Conservation (phyloP, 2,797 vertebrate species). For the Periparus ater region DNA sequence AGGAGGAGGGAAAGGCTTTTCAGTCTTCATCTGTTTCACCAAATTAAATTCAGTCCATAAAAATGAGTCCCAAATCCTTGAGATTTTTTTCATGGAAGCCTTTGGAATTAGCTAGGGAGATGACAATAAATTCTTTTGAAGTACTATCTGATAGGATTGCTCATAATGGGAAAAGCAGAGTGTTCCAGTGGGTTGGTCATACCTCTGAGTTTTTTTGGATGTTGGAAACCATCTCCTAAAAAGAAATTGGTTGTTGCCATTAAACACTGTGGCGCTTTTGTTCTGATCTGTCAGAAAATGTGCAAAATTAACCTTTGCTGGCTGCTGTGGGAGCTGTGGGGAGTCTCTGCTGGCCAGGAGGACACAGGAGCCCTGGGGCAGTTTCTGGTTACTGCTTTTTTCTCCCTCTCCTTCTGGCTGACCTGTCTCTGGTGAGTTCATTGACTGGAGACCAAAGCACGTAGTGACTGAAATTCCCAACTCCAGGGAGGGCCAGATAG, state of each 20-base stretch:
- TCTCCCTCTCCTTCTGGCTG: neutral
- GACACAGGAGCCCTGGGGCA: neutral
- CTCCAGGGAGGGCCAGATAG: neutral
- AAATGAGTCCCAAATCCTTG: neutral
- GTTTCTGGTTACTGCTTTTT: neutral
- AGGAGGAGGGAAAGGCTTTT: neutral
- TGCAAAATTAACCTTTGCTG: neutral
- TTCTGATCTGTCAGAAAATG: neutral
- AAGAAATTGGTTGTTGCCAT: neutral
- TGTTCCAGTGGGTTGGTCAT: neutral
- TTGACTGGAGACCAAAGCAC: neutral
- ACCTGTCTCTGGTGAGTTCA: neutral
- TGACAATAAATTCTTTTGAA: neutral
- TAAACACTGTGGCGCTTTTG: fast-evolving
- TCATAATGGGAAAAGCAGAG: neutral
- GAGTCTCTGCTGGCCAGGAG: neutral
- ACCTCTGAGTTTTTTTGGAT: neutral
- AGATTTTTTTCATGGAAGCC: neutral
- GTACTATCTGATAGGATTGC: neutral
- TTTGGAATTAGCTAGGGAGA: neutral
- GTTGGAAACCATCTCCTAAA: neutral
- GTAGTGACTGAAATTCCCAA: neutral
- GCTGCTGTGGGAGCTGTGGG: neutral
- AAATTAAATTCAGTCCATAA: neutral
- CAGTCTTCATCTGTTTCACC: neutral